These are phyloP conservation scores for Caradrina clavipalpis DNA, from an alignment of 2,888 invertebrate species.

Conservation along the genomic window DNA sequence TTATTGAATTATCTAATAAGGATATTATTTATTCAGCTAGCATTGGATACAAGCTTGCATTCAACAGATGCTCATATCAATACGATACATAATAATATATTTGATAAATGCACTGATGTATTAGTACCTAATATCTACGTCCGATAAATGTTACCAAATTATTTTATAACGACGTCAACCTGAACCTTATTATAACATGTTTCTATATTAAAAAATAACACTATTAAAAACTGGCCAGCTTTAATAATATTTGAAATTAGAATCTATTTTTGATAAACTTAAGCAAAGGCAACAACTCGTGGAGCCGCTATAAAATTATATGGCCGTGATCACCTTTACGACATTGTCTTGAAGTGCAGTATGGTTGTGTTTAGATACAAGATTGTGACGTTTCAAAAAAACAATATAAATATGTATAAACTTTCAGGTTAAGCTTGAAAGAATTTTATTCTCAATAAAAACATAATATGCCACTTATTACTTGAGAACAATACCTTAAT, in stretches of 20 bases:
- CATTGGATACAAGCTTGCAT: background rate
- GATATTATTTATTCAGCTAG: too few relatives aligned
- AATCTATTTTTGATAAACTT: slow-evolving; percentile 51
- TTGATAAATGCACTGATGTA: too few relatives aligned
- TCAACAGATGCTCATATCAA: background rate
- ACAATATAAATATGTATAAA: background rate
- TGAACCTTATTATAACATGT: background rate
- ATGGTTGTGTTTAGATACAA: background rate
- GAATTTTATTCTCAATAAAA: too few relatives aligned
- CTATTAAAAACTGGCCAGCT: slow-evolving; percentile 30
- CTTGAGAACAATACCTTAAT: too few relatives aligned
- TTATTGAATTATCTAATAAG: background rate
- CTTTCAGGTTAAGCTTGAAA: too few relatives aligned
- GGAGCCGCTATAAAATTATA: slow-evolving; percentile 55
- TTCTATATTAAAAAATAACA: slow-evolving; percentile 26
- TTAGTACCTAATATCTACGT: too few relatives aligned
- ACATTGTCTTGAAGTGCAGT: slow-evolving; percentile 21
- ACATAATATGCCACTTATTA: too few relatives aligned
- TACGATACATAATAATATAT: background rate
- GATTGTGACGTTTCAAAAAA: background rate
- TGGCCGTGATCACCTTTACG: slow-evolving; percentile 67
- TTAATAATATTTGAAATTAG: slow-evolving; percentile 41
- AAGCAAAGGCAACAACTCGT: slow-evolving; percentile 40
- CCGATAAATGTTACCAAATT: background rate
- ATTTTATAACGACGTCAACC: background rate